These are phyloP conservation scores for Arrhopalites spinosus DNA, from an alignment of 2,888 invertebrate species.

Conservation along the genomic window DNA sequence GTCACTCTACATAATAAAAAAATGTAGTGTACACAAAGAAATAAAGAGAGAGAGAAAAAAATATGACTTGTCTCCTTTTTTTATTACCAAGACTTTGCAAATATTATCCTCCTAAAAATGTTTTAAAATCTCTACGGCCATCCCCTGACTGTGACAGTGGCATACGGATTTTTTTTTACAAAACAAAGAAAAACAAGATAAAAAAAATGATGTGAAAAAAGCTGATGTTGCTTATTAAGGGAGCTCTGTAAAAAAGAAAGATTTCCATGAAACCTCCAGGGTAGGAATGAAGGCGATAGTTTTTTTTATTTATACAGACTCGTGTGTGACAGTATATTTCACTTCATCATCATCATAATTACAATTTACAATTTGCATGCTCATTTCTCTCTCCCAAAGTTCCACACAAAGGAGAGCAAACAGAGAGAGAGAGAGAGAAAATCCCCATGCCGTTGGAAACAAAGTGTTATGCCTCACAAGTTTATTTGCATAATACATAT, in stretches of 20 bases:
- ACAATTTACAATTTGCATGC: not conserved
- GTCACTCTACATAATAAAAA: not conserved
- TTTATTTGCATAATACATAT: conserved; percentile 19
- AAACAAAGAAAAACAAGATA: not conserved
- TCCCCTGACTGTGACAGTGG: no score
- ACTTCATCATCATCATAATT: no score
- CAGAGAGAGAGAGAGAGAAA: not conserved
- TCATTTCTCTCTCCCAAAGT: not conserved
- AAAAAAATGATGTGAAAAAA: no score
- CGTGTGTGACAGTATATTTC: no score
- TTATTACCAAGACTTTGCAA: no score
- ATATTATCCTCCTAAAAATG: no score
- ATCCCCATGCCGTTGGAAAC: not conserved
- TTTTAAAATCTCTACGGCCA: no score
- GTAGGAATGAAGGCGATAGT: not conserved
- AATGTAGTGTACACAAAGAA: not conserved
- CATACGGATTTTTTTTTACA: no score
- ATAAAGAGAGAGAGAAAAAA: not conserved
- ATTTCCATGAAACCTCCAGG: not conserved
- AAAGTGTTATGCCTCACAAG: not conserved
- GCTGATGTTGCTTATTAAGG: no score
- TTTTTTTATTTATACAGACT: not conserved
- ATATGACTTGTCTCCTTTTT: not conserved
- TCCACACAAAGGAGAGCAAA: not conserved
- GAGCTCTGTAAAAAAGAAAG: not conserved